Evolutionary conservation across 2,888 invertebrate genomes (phyloP).

Genomic region (Xylocampa areola): DNA sequence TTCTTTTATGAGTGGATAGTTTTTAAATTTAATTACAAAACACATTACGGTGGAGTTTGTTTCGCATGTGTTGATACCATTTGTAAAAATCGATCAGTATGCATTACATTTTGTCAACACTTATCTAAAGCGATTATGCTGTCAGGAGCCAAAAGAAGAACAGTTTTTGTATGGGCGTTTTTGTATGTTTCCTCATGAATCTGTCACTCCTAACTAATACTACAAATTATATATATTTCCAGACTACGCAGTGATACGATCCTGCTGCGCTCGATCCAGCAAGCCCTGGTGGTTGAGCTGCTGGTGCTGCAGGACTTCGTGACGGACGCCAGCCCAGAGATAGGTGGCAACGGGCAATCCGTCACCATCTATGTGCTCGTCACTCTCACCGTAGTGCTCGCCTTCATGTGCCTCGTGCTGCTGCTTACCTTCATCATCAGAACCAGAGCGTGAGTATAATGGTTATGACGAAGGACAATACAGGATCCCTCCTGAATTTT

Average conservation of each 20-base stretch:
- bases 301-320: slow-evolving; percentile 85
- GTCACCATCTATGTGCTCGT: slow-evolving; percentile 88
- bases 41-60: no score
- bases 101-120: no score
- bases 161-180: no score
- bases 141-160: no score
- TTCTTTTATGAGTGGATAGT: no score
- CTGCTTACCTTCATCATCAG: slow-evolving; percentile 88
- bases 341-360: slow-evolving; percentile 70
- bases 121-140: no score
- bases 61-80: no score
- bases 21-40: no score
- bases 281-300: slow-evolving; percentile 69
- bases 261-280: slow-evolving; percentile 80
- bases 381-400: slow-evolving; percentile 86
- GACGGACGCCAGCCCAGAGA: slow-evolving; percentile 71
- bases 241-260: slow-evolving; percentile 84
- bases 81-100: no score
- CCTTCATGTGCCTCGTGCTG: slow-evolving; percentile 82
- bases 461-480: no score
- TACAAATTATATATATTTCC: slow-evolving; percentile 10
- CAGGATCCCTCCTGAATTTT: no score
- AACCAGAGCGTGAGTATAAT: slow-evolving; percentile 87
- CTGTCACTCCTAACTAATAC: background rate
- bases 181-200: no score